A percentile compares a stretch with the other conserved stretches of the same genome.
phyloP scores from a whole-genome alignment of 2,888 invertebrate species.

The Dolichopus griseipennis region DNA sequence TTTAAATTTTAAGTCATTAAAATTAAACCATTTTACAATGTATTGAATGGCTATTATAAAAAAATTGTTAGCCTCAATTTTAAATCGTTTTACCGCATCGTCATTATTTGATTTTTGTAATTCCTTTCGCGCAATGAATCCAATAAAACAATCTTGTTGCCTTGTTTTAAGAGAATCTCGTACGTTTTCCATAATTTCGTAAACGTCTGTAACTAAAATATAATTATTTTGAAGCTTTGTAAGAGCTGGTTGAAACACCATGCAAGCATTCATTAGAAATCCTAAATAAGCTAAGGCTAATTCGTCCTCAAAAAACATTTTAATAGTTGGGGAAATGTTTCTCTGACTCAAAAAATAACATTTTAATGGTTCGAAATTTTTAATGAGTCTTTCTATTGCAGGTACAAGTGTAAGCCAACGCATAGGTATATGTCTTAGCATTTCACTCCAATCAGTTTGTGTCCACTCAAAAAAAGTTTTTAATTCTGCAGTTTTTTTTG shows the following conservation, averaged over 20 bases:
- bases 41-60: too few relatives aligned
- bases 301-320: slow-evolving; percentile 8
- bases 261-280: slow-evolving; percentile 8
- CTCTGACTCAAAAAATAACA: slow-evolving; percentile 2
- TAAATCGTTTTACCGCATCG: slow-evolving; percentile 7
- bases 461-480: slow-evolving; percentile 17
- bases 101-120: slow-evolving; percentile 9
- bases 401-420: background rate
- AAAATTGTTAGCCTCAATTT: too few relatives aligned
- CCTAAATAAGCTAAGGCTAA: background rate
- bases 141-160: background rate
- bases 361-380: background rate
- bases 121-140: slow-evolving; percentile 7
- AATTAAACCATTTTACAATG: slow-evolving; percentile 7
- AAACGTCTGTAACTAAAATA: slow-evolving; percentile 1
- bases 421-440: slow-evolving; percentile 17
- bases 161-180: background rate
- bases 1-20: slow-evolving; percentile 5
- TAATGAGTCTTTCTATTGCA: background rate
- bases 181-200: background rate
- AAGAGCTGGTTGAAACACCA: slow-evolving; percentile 5
- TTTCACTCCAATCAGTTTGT: slow-evolving; percentile 18
- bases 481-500: slow-evolving; percentile 14
- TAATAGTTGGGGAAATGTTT: background rate
- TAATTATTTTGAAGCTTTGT: slow-evolving; percentile 5